Evolutionary conservation across 2,113 vertebrate species (phyloP), one percentile per base, ranked within the genome.

Genomic region (Toxostoma redivivum): DNA sequence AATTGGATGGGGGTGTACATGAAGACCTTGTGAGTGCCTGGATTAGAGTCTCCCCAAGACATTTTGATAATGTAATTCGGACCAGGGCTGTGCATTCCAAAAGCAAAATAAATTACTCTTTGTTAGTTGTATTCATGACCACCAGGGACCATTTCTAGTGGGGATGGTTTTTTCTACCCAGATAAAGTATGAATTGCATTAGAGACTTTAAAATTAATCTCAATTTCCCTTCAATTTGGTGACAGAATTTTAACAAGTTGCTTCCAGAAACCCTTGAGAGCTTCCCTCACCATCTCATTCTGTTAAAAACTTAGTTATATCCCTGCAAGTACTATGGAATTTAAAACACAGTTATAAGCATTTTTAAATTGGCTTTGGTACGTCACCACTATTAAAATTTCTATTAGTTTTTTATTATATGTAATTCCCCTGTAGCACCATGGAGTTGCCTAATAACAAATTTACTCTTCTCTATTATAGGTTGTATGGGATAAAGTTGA

Each of bases 161-260:
- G 37, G 47, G 40, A 60, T 86, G 21, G 0, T 54, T 89, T 88
- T 83, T 84, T 42, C 83, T 71, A 60, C 30, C 25, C 25, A 48
- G 81, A 91, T 28, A 80, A 88, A 81, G 61, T 27, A 94, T 23
- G 35, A 91, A 81, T 95, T 89, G 40, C 35, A 45, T 86, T 84
- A 93, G 21, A 84, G n/a, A 60, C 31, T 94, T 93, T 76, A 86
- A 92, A 94, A 91, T 94, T 86, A 86, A 94, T 73, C 86, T 88
- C 56, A 91, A 91, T 96, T 94, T 91, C 65, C 31, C 73, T 91
- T 96, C 91, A 92, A 16, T 94, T 95, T 96, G 44, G 56, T 78
- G 88, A 71, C 69, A 94, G 86, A 94, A 95, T 92, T 94, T 94
- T 95, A 97, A 92, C 83, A 94, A 94, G 82, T 91, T 74, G 69